Evolutionary conservation across 1,140 invertebrate species (phyloP).

Genomic region (Gryllus bimaculatus): DNA sequence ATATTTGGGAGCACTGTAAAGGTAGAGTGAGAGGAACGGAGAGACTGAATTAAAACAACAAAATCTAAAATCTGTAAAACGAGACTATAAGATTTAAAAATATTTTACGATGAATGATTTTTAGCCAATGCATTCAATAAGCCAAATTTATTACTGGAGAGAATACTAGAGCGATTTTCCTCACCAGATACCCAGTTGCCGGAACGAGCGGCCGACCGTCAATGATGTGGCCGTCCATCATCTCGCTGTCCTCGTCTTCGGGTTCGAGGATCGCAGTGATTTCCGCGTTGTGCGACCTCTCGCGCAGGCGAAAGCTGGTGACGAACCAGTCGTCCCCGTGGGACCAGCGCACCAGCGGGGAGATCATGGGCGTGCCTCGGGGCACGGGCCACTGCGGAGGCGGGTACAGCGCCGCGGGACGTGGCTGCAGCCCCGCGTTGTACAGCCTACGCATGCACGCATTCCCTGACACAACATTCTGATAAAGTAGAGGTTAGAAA

Average conservation of each 20-base stretch:
- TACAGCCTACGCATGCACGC: not conserved
- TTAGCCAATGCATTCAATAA: too few relatives aligned
- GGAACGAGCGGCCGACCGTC: conserved; percentile 46
- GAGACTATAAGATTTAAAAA: too few relatives aligned
- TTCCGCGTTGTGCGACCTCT: conserved; percentile 28
- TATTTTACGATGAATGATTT: too few relatives aligned
- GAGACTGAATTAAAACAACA: too few relatives aligned
- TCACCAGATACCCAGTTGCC: conserved; percentile 47
- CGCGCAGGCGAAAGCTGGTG: conserved; percentile 45
- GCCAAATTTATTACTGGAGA: too few relatives aligned
- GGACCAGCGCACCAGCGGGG: conserved; percentile 78
- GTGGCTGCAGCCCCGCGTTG: conserved; percentile 42
- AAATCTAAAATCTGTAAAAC: too few relatives aligned
- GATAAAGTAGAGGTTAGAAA: not conserved
- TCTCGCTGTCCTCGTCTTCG: conserved; percentile 21
- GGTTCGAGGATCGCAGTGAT: not conserved
- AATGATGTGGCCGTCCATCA: conserved; percentile 16
- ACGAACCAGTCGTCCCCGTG: conserved; percentile 71
- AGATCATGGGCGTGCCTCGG: conserved; percentile 63
- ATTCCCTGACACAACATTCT: not conserved
- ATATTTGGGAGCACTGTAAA: too few relatives aligned
- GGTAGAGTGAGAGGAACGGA: too few relatives aligned
- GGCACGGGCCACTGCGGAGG: conserved; percentile 62
- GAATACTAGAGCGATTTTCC: not conserved
- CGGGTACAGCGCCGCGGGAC: conserved; percentile 44